These are phyloP conservation scores for Idaea biselata DNA, from an alignment of 2,888 invertebrate genomes.

Conservation along the genomic window DNA sequence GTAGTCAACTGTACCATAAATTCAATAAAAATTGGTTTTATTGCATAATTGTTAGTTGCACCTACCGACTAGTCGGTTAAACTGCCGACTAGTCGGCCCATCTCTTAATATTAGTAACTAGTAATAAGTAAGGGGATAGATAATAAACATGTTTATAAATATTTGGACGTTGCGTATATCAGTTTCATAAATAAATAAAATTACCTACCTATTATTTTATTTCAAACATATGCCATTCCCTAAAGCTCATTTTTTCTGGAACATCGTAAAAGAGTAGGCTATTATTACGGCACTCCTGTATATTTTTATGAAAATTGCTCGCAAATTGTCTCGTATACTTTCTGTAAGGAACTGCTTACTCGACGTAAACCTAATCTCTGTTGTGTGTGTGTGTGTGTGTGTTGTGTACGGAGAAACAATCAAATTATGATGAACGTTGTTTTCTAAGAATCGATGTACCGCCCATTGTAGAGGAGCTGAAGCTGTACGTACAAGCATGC, in stretches of 20 bases:
- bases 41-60: no score
- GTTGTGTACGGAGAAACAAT: not conserved
- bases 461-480: not conserved
- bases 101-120: no score
- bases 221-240: not conserved
- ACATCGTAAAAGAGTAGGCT: not conserved
- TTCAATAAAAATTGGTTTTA: no score
- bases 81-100: no score
- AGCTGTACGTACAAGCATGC: not conserved
- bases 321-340: not conserved
- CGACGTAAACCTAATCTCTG: not conserved
- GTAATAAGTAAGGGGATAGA: no score
- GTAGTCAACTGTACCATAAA: no score
- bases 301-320: not conserved
- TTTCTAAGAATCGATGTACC: not conserved
- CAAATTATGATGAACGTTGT: not conserved
- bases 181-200: no score
- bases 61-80: no score
- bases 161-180: no score
- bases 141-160: no score
- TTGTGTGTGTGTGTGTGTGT: not conserved
- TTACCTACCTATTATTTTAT: no score
- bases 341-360: not conserved
- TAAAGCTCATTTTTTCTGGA: not conserved
- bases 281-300: not conserved